Conservation (phyloP, 2,113 vertebrate genomes). For the Colius striatus region DNA sequence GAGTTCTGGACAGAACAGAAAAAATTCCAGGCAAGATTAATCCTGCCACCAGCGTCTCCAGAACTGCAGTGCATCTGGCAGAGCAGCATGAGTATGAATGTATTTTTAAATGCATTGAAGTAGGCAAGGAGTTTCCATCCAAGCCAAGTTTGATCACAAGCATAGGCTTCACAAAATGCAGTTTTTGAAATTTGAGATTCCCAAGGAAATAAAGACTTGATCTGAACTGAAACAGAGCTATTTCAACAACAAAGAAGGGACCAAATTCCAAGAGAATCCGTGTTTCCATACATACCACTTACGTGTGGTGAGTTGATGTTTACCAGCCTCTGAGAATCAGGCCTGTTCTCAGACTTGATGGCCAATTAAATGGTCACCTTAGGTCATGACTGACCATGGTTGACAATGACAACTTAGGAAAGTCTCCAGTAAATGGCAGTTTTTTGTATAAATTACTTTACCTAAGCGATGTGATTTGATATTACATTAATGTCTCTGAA, state of each 20-base stretch:
- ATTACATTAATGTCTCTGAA: slow-evolving; percentile 8
- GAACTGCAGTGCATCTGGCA: not conserved
- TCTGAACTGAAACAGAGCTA: slow-evolving; percentile 14
- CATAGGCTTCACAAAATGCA: not conserved
- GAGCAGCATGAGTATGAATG: not conserved
- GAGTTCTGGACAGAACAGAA: not conserved
- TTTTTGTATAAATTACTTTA: not conserved
- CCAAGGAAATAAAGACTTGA: not conserved
- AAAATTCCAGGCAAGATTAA: not conserved
- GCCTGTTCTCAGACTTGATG: slow-evolving; percentile 23
- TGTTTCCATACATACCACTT: slow-evolving; percentile 23
- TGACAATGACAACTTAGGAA: slow-evolving; percentile 20
- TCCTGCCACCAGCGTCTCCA: not conserved
- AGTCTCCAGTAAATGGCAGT: not conserved
- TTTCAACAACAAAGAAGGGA: slow-evolving; percentile 1
- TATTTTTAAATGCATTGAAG: not conserved
- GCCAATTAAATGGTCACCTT: not conserved
- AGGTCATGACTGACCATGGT: slow-evolving; percentile 19
- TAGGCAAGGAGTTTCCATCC: not conserved
- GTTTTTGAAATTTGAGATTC: not conserved
- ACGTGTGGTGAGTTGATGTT: not conserved
- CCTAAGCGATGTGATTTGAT: not conserved
- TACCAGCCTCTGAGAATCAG: slow-evolving; percentile 14
- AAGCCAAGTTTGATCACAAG: not conserved
- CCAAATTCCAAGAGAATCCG: not conserved